phyloP scores from a whole-genome alignment of 2,888 invertebrate species.

The Agonopterix arenella region DNA sequence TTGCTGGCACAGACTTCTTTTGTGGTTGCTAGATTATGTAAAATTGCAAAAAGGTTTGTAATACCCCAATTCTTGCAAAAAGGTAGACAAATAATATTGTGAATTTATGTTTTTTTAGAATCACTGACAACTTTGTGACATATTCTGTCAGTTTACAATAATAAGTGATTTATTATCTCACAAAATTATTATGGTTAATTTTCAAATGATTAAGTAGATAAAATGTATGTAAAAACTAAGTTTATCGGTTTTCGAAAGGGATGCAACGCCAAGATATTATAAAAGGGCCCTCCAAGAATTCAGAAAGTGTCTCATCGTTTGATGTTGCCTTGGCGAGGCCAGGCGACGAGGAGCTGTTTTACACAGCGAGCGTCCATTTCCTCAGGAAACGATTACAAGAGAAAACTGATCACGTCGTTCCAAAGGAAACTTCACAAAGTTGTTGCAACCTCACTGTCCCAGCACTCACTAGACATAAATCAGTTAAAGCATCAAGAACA shows the following conservation, averaged over 20 bases:
- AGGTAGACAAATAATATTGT: too few relatives aligned
- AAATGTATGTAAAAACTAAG: slow-evolving; percentile 27
- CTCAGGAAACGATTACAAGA: slow-evolving; percentile 52
- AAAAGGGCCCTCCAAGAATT: slow-evolving; percentile 13
- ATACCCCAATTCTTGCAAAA: too few relatives aligned
- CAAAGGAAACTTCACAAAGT: slow-evolving; percentile 32
- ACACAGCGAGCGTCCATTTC: slow-evolving; percentile 57
- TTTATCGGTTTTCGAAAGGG: slow-evolving; percentile 22
- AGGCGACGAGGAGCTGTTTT: slow-evolving; percentile 49
- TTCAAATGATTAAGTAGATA: slow-evolving; percentile 9
- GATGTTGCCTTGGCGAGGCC: slow-evolving; percentile 25
- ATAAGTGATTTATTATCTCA: not conserved
- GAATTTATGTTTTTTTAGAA: too few relatives aligned
- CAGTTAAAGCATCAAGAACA: slow-evolving; percentile 3
- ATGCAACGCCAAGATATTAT: slow-evolving; percentile 36
- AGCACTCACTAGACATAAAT: not conserved
- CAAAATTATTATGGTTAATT: slow-evolving; percentile 8
- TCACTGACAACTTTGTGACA: not conserved
- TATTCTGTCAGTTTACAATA: not conserved
- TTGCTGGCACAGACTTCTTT: too few relatives aligned
- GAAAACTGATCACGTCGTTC: slow-evolving; percentile 24
- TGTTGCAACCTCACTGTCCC: slow-evolving; percentile 32
- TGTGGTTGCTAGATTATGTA: too few relatives aligned
- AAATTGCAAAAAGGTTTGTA: too few relatives aligned
- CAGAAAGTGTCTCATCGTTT: slow-evolving; percentile 15